phyloP scores from a whole-genome alignment of 2,113 vertebrate genomes.

The Acrocephalus arundinaceus region DNA sequence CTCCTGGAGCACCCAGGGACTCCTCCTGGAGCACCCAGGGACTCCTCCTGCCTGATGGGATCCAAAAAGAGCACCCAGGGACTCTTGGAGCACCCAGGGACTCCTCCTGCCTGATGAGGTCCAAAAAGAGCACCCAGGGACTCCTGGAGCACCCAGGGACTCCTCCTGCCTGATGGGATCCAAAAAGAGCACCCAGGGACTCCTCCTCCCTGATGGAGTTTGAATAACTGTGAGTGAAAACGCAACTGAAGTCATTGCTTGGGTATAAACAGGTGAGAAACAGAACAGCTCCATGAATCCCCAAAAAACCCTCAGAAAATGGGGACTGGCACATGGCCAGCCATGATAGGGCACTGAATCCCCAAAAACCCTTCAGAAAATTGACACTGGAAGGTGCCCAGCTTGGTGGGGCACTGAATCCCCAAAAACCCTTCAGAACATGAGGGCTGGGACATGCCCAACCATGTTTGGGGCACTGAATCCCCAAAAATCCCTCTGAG shows the following conservation, averaged over 20 bases:
- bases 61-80: no score
- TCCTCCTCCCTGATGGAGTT: not conserved
- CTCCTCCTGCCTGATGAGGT: no score
- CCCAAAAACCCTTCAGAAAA: not conserved
- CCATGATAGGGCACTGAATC: not conserved
- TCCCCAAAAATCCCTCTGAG: not conserved
- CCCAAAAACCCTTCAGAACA: not conserved
- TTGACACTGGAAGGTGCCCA: fast-evolving
- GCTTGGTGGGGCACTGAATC: not conserved
- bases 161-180: not conserved
- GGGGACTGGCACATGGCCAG: not conserved
- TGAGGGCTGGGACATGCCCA: fast-evolving
- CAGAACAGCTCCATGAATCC: not conserved
- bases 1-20: no score
- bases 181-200: not conserved
- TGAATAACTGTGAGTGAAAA: not conserved
- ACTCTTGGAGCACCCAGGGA: no score
- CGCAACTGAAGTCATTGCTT: not conserved
- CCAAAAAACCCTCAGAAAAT: not conserved
- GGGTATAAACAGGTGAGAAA: not conserved
- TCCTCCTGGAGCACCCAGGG: no score
- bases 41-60: no score
- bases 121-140: no score
- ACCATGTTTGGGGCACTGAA: not conserved
- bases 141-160: no score